Conservation (phyloP, 2,113 vertebrate genomes). For the Pungitius pungitius region DNA sequence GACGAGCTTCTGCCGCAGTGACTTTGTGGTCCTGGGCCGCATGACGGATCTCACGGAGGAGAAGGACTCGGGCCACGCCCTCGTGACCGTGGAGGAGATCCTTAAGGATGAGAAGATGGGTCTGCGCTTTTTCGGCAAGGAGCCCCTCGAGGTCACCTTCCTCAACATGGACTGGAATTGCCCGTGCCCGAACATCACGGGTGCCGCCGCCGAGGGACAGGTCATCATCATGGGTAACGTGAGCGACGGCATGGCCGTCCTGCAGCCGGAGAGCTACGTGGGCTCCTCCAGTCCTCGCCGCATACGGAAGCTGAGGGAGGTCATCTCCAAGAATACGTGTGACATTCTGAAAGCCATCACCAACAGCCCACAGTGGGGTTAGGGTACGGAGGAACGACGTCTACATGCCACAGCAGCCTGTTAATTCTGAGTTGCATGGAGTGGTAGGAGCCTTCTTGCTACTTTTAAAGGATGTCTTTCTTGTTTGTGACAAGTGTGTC, state of each 20-base stretch:
- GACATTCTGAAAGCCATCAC: slow-evolving; percentile 93
- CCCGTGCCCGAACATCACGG: slow-evolving; percentile 95
- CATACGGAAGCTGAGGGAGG: slow-evolving; percentile 89
- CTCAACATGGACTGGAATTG: slow-evolving; percentile 96
- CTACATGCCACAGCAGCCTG: slow-evolving; percentile 3
- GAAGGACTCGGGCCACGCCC: slow-evolving; percentile 87
- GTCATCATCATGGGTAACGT: slow-evolving; percentile 97
- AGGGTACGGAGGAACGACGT: slow-evolving; percentile 40
- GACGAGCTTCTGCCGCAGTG: slow-evolving; percentile 94
- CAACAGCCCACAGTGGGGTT: slow-evolving; percentile 83
- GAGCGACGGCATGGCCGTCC: slow-evolving; percentile 90
- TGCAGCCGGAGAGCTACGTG: slow-evolving; percentile 93
- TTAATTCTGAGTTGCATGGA: slow-evolving; percentile 1
- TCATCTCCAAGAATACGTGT: slow-evolving; percentile 95
- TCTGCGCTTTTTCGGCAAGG: slow-evolving; percentile 91
- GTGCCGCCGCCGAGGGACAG: slow-evolving; percentile 80
- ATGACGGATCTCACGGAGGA: slow-evolving; percentile 91
- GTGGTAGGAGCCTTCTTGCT: neutral
- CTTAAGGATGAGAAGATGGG: slow-evolving; percentile 99
- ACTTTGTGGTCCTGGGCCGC: slow-evolving; percentile 92
- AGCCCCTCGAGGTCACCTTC: slow-evolving; percentile 93
- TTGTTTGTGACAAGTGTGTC: slow-evolving; percentile 10
- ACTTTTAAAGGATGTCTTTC: slow-evolving; percentile 11
- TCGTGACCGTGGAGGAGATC: slow-evolving; percentile 92
- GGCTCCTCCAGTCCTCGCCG: slow-evolving; percentile 85